Conservation (phyloP, 2,113 vertebrate species). For the Rhinichthys klamathensis region DNA sequence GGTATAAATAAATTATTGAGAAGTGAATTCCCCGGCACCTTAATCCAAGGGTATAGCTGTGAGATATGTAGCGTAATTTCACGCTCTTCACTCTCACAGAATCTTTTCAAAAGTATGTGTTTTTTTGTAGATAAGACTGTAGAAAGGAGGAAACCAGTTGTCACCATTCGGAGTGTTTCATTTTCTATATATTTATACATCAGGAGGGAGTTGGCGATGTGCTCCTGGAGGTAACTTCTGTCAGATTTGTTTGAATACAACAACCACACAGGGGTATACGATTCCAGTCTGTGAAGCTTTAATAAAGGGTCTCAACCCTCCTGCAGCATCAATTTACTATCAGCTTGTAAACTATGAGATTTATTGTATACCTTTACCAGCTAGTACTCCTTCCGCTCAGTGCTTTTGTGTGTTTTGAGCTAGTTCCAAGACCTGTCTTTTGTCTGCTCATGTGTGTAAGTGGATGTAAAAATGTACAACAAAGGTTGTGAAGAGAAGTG, state of each 20-base stretch:
- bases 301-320: not conserved
- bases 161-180: slow-evolving; percentile 21
- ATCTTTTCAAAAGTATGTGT: not conserved
- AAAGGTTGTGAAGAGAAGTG: slow-evolving; percentile 8
- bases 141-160: slow-evolving; percentile 25
- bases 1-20: slow-evolving; percentile 31
- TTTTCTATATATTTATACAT: slow-evolving; percentile 12
- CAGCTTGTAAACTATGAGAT: slow-evolving; percentile 9
- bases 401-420: not conserved
- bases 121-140: not conserved
- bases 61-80: slow-evolving; percentile 38
- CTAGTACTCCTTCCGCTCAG: not conserved
- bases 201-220: slow-evolving; percentile 8
- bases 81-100: slow-evolving; percentile 30
- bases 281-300: not conserved
- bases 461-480: not conserved
- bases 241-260: slow-evolving; percentile 15
- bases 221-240: slow-evolving; percentile 3
- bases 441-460: slow-evolving; percentile 18
- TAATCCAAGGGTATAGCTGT: slow-evolving; percentile 19
- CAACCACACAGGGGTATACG: not conserved
- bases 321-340: slow-evolving; percentile 3
- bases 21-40: slow-evolving; percentile 20
- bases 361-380: not conserved
- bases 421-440: not conserved